Evolutionary conservation across 1,140 invertebrate species (phyloP).

Genomic region (Lasioglossum albipes): DNA sequence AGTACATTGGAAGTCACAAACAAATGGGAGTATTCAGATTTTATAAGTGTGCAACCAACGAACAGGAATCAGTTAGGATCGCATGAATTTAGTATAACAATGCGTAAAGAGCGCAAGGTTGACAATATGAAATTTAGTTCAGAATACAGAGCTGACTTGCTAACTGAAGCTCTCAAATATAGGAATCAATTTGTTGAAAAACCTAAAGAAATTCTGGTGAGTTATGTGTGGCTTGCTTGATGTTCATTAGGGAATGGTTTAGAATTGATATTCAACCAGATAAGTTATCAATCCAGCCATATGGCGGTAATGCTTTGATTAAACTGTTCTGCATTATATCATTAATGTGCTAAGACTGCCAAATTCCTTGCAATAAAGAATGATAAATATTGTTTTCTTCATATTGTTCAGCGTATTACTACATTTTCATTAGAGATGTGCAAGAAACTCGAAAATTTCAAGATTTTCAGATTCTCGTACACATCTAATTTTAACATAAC

Average conservation of each 20-base stretch:
- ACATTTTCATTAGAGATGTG: neutral
- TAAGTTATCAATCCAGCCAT: constrained; percentile 42
- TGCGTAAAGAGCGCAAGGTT: constrained; percentile 94
- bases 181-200: constrained; percentile 89
- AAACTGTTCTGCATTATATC: neutral
- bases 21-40: constrained; percentile 93
- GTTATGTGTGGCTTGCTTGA: constrained; percentile 58
- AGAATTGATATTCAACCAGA: constrained; percentile 3
- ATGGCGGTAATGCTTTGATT: constrained; percentile 18
- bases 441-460: no score
- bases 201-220: constrained; percentile 87
- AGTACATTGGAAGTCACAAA: constrained; percentile 97
- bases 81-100: constrained; percentile 91
- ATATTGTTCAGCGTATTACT: neutral
- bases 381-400: neutral
- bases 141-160: constrained; percentile 94
- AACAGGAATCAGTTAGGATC: constrained; percentile 81
- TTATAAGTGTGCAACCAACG: constrained; percentile 87
- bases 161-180: constrained; percentile 94
- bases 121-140: constrained; percentile 99
- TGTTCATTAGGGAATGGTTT: neutral
- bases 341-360: neutral
- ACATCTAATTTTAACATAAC: no score
- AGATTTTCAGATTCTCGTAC: no score
- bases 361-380: neutral